Evolutionary conservation across 1,140 invertebrate species (phyloP), one percentile per base, ranked within the genome.

Genomic region (Drosophila pachea): DNA sequence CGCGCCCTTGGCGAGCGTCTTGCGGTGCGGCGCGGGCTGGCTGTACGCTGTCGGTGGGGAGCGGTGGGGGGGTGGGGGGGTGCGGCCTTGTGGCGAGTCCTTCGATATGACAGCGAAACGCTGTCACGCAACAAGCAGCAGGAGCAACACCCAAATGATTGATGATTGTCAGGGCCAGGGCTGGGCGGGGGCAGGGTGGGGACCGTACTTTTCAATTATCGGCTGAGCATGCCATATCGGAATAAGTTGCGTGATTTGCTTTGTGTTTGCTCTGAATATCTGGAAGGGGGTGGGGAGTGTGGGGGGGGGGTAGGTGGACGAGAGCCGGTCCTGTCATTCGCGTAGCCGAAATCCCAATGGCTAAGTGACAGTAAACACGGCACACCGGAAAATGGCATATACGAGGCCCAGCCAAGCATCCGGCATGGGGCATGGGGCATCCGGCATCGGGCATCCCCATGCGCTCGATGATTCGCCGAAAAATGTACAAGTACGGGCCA

Each of bases 141-240:
- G 45, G 45, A 47, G 53, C 32, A 65, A 79, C 69, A 74, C 74
- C 78, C 74, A 68, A 74, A 82, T 83, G 78, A 82, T 82, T 82
- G 78, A 82, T 82, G 78, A 68, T 81, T 78, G 74, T 74, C 78
- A 66, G 62, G 73, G 43, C 22, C 50, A 7, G 50, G 16, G n/a
- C 29, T 62, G 73, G 50, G 32, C 55, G 9, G 50, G 16, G n/a
- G 11, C n/a, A 50, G 32, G 48, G 32, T 14, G 5, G 0, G 7
- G 12, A 2, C 12, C 0, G 36, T 22, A 53, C 56, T 68, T 82
- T 81, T 81, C 78, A 81, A 81, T 81, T 81, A 81, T 82, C 76
- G 65, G 69, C 59, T 56, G 49, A 60, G 75, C 72, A 78, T 78
- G 75, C 53, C 56, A 38, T 38, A 35, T 11, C 61, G 70, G n/a